A percentile compares a stretch with the other conserved stretches of the same genome.
Evolutionary conservation across 2,113 vertebrate genomes (phyloP).

Genomic region (Gambusia holbrooki): DNA sequence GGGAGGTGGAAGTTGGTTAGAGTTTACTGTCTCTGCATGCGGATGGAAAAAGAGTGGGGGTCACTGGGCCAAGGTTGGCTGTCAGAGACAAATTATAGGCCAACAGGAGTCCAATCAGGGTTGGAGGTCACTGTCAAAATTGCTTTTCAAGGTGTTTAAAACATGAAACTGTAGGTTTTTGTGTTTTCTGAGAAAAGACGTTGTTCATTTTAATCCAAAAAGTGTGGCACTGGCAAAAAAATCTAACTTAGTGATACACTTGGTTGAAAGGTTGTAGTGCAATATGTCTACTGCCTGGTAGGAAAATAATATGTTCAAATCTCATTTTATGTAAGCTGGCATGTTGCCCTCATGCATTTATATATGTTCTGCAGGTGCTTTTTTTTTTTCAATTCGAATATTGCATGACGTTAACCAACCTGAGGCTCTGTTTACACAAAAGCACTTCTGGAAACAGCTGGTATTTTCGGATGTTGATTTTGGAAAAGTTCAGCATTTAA

Average conservation of each 20-base stretch:
- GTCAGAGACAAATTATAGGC: slow-evolving; percentile 59
- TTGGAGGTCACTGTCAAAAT: slow-evolving; percentile 24
- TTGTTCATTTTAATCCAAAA: background rate
- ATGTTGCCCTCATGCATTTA: background rate
- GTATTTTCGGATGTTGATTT: too few species aligned
- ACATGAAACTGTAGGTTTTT: slow-evolving; percentile 8
- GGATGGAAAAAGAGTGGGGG: slow-evolving; percentile 44
- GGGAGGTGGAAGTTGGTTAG: slow-evolving; percentile 71
- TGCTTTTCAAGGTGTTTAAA: slow-evolving; percentile 21
- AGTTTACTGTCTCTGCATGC: slow-evolving; percentile 57
- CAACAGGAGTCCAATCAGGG: slow-evolving; percentile 41
- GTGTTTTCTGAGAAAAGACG: slow-evolving; percentile 4
- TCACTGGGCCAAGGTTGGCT: slow-evolving; percentile 59
- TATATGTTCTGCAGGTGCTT: background rate
- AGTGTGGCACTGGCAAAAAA: background rate
- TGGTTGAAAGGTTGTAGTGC: background rate
- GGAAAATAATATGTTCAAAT: background rate
- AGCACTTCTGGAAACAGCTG: too few species aligned
- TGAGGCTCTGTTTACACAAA: too few species aligned
- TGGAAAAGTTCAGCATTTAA: too few species aligned
- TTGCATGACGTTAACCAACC: too few species aligned
- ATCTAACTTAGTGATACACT: background rate
- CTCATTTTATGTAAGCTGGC: background rate
- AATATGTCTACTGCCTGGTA: background rate
- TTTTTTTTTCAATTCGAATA: background rate